Evolutionary conservation across 2,797 vertebrate genomes (phyloP).

Genomic region (Scolopax bukidnonensis): DNA sequence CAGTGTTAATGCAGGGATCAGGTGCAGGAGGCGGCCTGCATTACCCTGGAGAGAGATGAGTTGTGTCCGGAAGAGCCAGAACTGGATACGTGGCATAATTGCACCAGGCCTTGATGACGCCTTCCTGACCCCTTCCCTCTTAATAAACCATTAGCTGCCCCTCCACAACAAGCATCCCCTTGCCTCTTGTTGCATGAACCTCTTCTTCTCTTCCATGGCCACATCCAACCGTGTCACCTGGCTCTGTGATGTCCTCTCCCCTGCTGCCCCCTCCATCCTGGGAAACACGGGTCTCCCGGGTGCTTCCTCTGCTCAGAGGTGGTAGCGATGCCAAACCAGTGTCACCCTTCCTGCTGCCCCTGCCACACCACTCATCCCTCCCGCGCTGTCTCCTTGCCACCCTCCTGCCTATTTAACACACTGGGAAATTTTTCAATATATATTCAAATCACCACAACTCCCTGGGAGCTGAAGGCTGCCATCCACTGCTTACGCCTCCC

Average conservation of each 20-base stretch:
- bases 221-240: rapidly evolving
- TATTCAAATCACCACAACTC: not conserved
- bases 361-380: not conserved
- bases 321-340: not conserved
- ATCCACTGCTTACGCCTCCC: not conserved
- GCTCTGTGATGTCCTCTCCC: not conserved
- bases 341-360: not conserved
- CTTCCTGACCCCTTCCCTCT: conserved; percentile 24
- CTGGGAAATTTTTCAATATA: not conserved
- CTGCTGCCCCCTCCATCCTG: not conserved
- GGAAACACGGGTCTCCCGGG: not conserved
- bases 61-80: conserved; percentile 22
- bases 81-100: not conserved
- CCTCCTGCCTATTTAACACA: not conserved
- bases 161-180: not conserved
- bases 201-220: not conserved
- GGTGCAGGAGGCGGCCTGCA: conserved; percentile 38
- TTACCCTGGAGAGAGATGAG: conserved; percentile 64
- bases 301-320: not conserved
- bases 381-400: rapidly evolving
- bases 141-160: not conserved
- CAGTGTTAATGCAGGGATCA: conserved; percentile 67
- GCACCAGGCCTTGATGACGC: not conserved
- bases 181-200: not conserved
- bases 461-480: not conserved